phyloP scores from a whole-genome alignment of 2,113 vertebrate species.

The Calypte anna region DNA sequence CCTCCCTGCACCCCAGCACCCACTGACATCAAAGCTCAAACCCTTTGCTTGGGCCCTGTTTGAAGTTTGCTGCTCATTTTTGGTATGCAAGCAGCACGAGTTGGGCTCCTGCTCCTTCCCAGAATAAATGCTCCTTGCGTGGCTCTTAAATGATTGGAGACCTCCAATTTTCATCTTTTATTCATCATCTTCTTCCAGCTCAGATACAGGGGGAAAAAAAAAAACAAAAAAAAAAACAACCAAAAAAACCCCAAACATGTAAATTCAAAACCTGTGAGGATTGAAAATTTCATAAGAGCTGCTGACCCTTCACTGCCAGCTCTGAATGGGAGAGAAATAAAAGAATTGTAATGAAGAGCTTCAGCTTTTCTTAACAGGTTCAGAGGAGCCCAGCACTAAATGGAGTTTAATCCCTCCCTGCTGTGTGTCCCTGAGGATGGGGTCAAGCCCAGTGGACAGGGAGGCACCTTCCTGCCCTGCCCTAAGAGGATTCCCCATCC shows the following conservation, averaged over 20 bases:
- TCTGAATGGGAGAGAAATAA: background rate
- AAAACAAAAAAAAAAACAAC: too few species aligned
- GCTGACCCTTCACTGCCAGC: slow-evolving; percentile 60
- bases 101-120: slow-evolving; percentile 9
- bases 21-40: background rate
- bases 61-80: slow-evolving; percentile 52
- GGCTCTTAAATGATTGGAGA: slow-evolving; percentile 67
- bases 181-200: slow-evolving; percentile 75
- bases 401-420: background rate
- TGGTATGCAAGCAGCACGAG: slow-evolving; percentile 44
- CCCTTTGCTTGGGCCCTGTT: slow-evolving; percentile 40
- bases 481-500: too few species aligned
- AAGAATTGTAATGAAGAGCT: slow-evolving; percentile 34
- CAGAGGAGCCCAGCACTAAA: background rate
- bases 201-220: background rate
- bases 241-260: background rate
- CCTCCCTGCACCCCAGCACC: background rate
- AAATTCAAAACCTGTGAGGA: slow-evolving; percentile 70
- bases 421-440: background rate
- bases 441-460: background rate
- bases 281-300: slow-evolving; percentile 49
- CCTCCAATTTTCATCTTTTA: slow-evolving; percentile 77
- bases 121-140: slow-evolving; percentile 62
- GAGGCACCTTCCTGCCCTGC: too few species aligned
- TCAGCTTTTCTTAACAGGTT: background rate